Percentiles rank a stretch among this genome's conserved stretches.
phyloP scores from a whole-genome alignment of 2,888 invertebrate species.

The Blastobasis adustella region DNA sequence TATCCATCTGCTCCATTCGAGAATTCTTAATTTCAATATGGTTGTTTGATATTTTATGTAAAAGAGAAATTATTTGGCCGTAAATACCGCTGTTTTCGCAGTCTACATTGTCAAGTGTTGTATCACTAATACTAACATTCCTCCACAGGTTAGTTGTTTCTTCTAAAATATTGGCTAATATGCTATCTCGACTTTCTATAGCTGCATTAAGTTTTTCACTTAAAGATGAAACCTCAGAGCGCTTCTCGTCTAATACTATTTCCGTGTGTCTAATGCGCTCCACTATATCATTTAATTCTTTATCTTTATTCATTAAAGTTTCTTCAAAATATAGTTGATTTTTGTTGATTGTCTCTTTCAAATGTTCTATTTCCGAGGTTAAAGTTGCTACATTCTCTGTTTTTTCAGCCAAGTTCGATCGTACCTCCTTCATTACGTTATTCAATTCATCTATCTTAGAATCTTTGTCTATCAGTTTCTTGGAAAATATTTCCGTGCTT shows the following conservation, averaged over 20 bases:
- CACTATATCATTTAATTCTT: conserved; percentile 12
- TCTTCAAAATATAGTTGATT: conserved; percentile 17
- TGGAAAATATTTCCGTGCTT: no score
- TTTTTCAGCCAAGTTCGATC: no score
- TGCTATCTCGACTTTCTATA: conserved; percentile 1
- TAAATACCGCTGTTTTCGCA: conserved; percentile 14
- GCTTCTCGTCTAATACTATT: conserved; percentile 20
- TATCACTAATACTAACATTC: conserved; percentile 23
- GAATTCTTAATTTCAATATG: conserved; percentile 21
- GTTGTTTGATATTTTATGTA: conserved; percentile 33
- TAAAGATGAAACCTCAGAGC: conserved; percentile 15
- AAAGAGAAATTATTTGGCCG: conserved; percentile 27
- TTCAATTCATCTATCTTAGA: no score
- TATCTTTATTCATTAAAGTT: conserved; percentile 18
- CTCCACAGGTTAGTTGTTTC: conserved; percentile 24
- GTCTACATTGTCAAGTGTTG: conserved; percentile 9
- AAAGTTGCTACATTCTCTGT: no score
- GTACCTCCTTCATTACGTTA: no score
- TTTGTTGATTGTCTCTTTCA: conserved; percentile 8
- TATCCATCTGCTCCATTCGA: conserved; percentile 18
- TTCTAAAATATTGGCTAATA: conserved; percentile 27
- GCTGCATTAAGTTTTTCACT: conserved; percentile 8
- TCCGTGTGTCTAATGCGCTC: conserved; percentile 15
- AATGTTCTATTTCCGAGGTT: no score
- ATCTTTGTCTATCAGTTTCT: no score